These are phyloP conservation scores for Oryzias sinensis DNA, from an alignment of 2,797 vertebrate species.

Conservation along the genomic window DNA sequence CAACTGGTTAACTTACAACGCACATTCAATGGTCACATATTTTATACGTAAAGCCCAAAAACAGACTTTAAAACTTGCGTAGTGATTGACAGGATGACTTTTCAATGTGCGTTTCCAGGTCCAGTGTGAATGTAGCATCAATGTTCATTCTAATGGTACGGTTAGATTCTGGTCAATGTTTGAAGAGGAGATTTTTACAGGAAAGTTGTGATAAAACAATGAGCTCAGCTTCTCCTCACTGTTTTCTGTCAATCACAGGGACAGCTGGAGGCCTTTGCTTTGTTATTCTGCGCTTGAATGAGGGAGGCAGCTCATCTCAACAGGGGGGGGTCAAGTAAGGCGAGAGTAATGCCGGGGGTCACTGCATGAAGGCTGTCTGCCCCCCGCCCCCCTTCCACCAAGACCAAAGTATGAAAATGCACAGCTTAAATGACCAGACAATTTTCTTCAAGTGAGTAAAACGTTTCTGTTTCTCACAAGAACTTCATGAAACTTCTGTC, in stretches of 20 bases:
- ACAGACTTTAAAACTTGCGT: no score
- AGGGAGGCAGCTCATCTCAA: conserved; percentile 41
- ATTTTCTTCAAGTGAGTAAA: not conserved
- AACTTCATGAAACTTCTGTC: no score
- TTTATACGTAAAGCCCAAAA: no score
- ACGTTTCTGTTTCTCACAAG: no score
- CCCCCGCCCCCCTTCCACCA: conserved; percentile 7
- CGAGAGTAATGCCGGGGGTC: conserved; percentile 56
- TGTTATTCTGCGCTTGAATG: conserved; percentile 52
- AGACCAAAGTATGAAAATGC: conserved; percentile 21
- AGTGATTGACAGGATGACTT: no score
- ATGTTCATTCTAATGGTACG: no score
- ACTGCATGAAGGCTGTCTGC: conserved; percentile 43
- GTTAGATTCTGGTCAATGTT: no score
- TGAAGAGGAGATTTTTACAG: not conserved
- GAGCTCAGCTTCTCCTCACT: conserved; percentile 37
- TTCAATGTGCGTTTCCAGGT: no score
- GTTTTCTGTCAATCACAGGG: conserved; percentile 56
- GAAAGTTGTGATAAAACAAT: conserved; percentile 24
- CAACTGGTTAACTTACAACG: no score
- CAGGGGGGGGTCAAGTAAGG: conserved; percentile 53
- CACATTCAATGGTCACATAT: no score
- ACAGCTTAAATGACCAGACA: conserved; percentile 26
- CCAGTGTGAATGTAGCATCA: no score
- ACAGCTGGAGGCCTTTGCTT: conserved; percentile 47